Evolutionary conservation across 1,140 invertebrate genomes (phyloP).

Genomic region (Lasioglossum albipes): DNA sequence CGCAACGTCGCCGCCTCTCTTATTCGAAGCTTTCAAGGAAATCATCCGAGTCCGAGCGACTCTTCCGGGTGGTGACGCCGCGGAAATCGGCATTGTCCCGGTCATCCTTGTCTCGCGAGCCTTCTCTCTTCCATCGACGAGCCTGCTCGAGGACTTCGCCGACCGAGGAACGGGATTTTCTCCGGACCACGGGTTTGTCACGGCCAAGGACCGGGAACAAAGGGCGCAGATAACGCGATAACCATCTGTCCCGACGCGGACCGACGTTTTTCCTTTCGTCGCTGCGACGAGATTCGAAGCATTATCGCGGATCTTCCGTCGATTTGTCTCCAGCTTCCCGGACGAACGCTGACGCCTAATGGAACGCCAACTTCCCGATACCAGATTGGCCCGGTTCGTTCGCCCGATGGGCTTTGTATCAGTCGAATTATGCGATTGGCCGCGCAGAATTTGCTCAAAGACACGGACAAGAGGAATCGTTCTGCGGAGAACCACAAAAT

Average conservation of each 20-base stretch:
- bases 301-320: neutral
- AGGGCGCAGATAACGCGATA: constrained; percentile 15
- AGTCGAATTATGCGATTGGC: neutral
- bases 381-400: neutral
- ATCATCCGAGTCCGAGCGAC: constrained; percentile 55
- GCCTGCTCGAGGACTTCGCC: constrained; percentile 3
- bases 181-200: constrained; percentile 6
- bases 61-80: constrained; percentile 68
- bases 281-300: neutral
- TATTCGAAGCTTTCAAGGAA: constrained; percentile 49
- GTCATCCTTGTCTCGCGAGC: constrained; percentile 23
- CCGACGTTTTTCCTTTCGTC: neutral
- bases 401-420: neutral
- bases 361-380: neutral
- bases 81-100: constrained; percentile 68
- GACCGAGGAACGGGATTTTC: constrained; percentile 44
- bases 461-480: too few relatives aligned
- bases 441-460: too few relatives aligned
- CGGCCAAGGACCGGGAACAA: constrained; percentile 27
- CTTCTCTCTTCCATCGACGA: constrained; percentile 14
- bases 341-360: constrained; percentile 9
- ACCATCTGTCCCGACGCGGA: neutral
- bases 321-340: neutral
- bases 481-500: too few relatives aligned
- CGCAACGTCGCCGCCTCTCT: constrained; percentile 17